phyloP scores from a whole-genome alignment of 1,140 invertebrate species.

The Neodiprion fabricii region DNA sequence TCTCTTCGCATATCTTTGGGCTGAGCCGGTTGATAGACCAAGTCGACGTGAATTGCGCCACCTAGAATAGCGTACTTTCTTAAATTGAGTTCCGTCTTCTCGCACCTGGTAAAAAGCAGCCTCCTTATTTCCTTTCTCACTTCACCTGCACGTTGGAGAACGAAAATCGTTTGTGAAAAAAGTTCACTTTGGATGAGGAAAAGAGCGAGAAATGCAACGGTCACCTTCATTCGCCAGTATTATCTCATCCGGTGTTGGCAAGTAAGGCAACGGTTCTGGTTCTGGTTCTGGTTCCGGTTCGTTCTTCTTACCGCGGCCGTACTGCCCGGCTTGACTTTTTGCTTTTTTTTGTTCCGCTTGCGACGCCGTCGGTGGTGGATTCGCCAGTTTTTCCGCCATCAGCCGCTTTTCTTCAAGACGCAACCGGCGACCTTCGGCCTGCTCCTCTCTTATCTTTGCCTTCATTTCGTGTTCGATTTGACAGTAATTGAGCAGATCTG shows the following conservation, averaged over 20 bases:
- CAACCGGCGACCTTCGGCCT: constrained; percentile 39
- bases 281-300: constrained; percentile 40
- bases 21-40: constrained; percentile 72
- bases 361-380: constrained; percentile 31
- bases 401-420: constrained; percentile 45
- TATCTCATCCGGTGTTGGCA: constrained; percentile 46
- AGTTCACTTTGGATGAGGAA: not conserved
- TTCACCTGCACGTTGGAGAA: constrained; percentile 39
- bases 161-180: not conserved
- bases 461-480: constrained; percentile 34
- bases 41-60: constrained; percentile 69
- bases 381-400: constrained; percentile 38
- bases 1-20: constrained; percentile 60
- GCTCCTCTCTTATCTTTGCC: constrained; percentile 38
- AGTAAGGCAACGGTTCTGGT: constrained; percentile 38
- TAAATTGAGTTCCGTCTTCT: constrained; percentile 69
- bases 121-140: constrained; percentile 46
- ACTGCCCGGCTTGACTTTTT: constrained; percentile 13
- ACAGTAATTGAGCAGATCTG: constrained; percentile 42
- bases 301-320: constrained; percentile 23
- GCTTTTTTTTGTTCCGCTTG: constrained; percentile 26
- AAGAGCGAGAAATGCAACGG: not conserved
- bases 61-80: constrained; percentile 71
- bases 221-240: constrained; percentile 40
- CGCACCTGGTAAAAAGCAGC: constrained; percentile 44